Conservation (phyloP, 1,140 invertebrate species). For the Samia ricini region DNA sequence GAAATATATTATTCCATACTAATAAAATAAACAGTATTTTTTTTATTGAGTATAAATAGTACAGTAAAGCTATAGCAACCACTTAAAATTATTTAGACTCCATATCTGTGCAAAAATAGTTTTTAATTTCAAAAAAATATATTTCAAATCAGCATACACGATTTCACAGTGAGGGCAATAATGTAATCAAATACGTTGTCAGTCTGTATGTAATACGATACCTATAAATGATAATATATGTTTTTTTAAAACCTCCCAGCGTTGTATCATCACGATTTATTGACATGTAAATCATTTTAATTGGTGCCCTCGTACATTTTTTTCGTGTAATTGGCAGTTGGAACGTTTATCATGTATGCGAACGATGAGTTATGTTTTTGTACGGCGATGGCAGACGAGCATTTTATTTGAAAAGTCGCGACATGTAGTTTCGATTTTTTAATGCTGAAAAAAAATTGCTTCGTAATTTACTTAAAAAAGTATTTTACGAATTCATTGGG, state of each 20-base stretch:
- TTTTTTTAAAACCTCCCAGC: slow-evolving; percentile 9
- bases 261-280: slow-evolving; percentile 33
- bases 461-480: no score
- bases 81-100: no score
- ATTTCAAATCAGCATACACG: neutral
- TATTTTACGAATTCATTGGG: no score
- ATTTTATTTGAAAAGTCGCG: neutral
- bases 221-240: neutral
- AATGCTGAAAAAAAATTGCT: no score
- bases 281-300: slow-evolving; percentile 54
- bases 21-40: no score
- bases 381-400: neutral
- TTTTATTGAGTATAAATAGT: no score
- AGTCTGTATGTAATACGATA: neutral
- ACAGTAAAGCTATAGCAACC: no score
- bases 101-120: no score
- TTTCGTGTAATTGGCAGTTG: slow-evolving; percentile 46
- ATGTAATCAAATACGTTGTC: neutral
- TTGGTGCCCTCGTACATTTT: slow-evolving; percentile 42
- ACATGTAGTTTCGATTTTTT: neutral
- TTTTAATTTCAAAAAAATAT: no score
- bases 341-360: slow-evolving; percentile 38
- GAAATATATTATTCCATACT: no score
- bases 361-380: slow-evolving; percentile 22
- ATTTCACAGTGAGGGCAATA: neutral